phyloP scores from a whole-genome alignment of 2,797 vertebrate genomes.

The Diplodus puntazzo region DNA sequence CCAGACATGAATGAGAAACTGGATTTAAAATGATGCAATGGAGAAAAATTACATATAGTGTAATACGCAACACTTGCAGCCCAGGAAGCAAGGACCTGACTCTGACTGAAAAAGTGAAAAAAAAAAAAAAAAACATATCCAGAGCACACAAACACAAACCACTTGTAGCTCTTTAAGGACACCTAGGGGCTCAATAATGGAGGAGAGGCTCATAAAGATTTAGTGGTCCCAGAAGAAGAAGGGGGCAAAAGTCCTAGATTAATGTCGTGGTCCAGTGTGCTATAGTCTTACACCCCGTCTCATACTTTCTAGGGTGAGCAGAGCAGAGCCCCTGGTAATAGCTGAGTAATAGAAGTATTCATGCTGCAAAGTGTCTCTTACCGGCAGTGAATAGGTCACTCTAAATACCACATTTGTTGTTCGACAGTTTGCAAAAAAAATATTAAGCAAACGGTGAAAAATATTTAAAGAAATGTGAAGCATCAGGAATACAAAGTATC shows the following conservation, averaged over 20 bases:
- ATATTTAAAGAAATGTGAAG: not conserved
- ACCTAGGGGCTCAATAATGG: constrained; percentile 45
- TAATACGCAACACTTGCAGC: constrained; percentile 25
- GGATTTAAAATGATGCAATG: constrained; percentile 52
- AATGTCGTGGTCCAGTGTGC: constrained; percentile 57
- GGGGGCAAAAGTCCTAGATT: constrained; percentile 62
- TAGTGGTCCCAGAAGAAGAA: constrained; percentile 53
- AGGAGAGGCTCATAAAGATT: constrained; percentile 54
- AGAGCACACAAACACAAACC: constrained; percentile 13
- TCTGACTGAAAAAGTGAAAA: constrained; percentile 20
- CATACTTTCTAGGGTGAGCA: constrained; percentile 47
- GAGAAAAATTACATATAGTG: constrained; percentile 33
- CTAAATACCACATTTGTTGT: constrained; percentile 12
- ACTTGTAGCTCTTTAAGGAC: constrained; percentile 57
- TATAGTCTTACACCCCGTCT: constrained; percentile 38
- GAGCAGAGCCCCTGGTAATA: constrained; percentile 41
- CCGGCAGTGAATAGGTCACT: constrained; percentile 17
- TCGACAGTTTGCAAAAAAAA: constrained; percentile 23
- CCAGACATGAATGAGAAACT: constrained; percentile 36
- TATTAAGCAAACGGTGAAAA: not conserved
- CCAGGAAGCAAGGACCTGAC: constrained; percentile 14
- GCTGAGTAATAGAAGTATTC: constrained; percentile 43
- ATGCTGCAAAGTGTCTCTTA: constrained; percentile 24
- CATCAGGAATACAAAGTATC: constrained; percentile 11
- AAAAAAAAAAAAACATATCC: constrained; percentile 17